Evolutionary conservation across 1,140 invertebrate genomes (phyloP), one percentile per base, ranked within the genome.

Genomic region (Akabosia matsudoensis): DNA sequence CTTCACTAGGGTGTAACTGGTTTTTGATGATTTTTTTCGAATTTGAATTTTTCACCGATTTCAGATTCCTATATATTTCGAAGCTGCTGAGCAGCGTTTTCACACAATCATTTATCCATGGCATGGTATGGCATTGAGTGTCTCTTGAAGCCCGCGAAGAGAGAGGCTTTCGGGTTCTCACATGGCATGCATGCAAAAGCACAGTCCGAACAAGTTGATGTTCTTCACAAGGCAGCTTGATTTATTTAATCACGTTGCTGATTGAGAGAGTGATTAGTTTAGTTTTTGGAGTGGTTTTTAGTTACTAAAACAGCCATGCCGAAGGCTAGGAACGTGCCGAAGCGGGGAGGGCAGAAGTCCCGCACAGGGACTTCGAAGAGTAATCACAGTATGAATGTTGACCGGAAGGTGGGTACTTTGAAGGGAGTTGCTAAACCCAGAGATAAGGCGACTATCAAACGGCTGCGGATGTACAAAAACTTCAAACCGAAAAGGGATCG

Each of bases 401-500:
- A 95, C 79, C 87, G 94, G 30, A 87, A 89, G 0, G 89, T 86
- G 24, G 90, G 91, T 82, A 90, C 90, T 0, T 83, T 95, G n/a
- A 91, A 93, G 87, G 93, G 93, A 34, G 94, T 95, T 0, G 90
- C 90, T 0, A 93, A 93, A 83, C 89, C 91, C 34, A 88, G 97
- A 78, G 93, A 95, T 10, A 95, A 93, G 85, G 90, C 91, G 1
- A 99, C 97, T 0, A 99, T 99, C 72, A 97, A 96, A 84, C 88
- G 97, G 54, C 85, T 99, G 52, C 93, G 97, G 84, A 98, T 98
- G 96, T 99, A 99, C 86, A 91, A 95, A 79, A 97, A 97, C 85
- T 95, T 93, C 84, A 99, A 98, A 87, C 90, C 97, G 4, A 97
- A 96, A 84, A 89, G 97, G 76, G 91, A 99, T 86, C 90, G 88